phyloP scores from a whole-genome alignment of 2,888 invertebrate species.

The Linnaemya vulpina region DNA sequence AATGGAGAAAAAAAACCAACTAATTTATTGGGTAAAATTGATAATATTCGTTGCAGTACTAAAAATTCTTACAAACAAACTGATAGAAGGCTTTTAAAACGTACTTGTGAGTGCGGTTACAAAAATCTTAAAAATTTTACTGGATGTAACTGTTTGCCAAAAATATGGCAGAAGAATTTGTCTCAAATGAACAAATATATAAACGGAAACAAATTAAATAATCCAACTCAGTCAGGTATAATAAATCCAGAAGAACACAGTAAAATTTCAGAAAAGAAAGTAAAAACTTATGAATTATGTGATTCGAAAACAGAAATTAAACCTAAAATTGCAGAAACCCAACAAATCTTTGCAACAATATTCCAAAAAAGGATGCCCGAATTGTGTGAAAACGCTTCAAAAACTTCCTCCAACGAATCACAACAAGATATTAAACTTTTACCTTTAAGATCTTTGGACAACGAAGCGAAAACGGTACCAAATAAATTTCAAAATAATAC shows the following conservation, averaged over 20 bases:
- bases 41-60: no score
- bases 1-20: no score
- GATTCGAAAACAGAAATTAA: not conserved
- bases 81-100: no score
- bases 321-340: not conserved
- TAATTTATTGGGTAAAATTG: no score
- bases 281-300: not conserved
- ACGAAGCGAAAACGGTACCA: not conserved
- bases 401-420: not conserved
- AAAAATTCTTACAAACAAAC: no score
- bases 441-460: not conserved
- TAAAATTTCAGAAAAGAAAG: not conserved
- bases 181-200: not conserved
- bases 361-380: not conserved
- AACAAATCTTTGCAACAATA: not conserved
- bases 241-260: not conserved
- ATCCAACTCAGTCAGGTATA: not conserved
- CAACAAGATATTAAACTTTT: constrained; percentile 5
- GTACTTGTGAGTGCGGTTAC: no score
- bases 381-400: not conserved
- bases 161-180: not conserved
- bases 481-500: not conserved
- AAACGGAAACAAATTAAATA: not conserved
- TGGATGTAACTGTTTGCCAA: not conserved
- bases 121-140: no score